Percentiles rank a stretch among this genome's conserved stretches.
These are phyloP conservation scores for Chrysotoxum bicinctum DNA, from an alignment of 2,888 invertebrate species.

Conservation along the genomic window DNA sequence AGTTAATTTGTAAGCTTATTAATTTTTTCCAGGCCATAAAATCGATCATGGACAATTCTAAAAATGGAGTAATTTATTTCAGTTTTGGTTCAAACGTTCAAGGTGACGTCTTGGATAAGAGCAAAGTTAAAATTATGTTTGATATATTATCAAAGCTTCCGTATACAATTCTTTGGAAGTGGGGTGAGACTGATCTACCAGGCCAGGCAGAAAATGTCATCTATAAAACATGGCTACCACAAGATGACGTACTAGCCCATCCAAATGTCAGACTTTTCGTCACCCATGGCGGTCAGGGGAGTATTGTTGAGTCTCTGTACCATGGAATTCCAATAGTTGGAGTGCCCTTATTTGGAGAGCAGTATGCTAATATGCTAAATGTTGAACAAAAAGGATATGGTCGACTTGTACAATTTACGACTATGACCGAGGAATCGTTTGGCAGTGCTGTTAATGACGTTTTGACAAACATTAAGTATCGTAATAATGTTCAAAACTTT, in stretches of 20 bases:
- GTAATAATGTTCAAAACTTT: slow-evolving; percentile 78
- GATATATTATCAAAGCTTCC: slow-evolving; percentile 84
- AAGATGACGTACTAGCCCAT: slow-evolving; percentile 89
- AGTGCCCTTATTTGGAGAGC: slow-evolving; percentile 90
- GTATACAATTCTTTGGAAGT: slow-evolving; percentile 86
- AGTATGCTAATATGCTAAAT: slow-evolving; percentile 81
- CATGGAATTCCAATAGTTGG: slow-evolving; percentile 89
- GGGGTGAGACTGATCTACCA: slow-evolving; percentile 83
- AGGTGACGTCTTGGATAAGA: slow-evolving; percentile 73
- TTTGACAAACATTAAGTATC: slow-evolving; percentile 74
- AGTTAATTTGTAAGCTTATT: background rate
- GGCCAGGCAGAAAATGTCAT: slow-evolving; percentile 78
- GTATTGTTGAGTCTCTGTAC: slow-evolving; percentile 89
- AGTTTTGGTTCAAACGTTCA: slow-evolving; percentile 80
- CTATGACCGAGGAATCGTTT: slow-evolving; percentile 72
- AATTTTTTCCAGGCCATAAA: slow-evolving; percentile 74
- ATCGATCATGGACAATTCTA: slow-evolving; percentile 75
- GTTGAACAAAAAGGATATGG: background rate
- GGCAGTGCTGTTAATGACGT: slow-evolving; percentile 74
- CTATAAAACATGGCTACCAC: slow-evolving; percentile 81
- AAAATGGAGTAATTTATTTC: slow-evolving; percentile 80
- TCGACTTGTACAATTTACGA: background rate
- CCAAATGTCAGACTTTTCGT: slow-evolving; percentile 83
- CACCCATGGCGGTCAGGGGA: slow-evolving; percentile 84
- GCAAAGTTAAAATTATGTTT: slow-evolving; percentile 83